Percentiles rank a stretch among this genome's conserved stretches.
These are phyloP conservation scores for Dipodomys spectabilis DNA, from an alignment of 2,113 vertebrate species.

Conservation along the genomic window DNA sequence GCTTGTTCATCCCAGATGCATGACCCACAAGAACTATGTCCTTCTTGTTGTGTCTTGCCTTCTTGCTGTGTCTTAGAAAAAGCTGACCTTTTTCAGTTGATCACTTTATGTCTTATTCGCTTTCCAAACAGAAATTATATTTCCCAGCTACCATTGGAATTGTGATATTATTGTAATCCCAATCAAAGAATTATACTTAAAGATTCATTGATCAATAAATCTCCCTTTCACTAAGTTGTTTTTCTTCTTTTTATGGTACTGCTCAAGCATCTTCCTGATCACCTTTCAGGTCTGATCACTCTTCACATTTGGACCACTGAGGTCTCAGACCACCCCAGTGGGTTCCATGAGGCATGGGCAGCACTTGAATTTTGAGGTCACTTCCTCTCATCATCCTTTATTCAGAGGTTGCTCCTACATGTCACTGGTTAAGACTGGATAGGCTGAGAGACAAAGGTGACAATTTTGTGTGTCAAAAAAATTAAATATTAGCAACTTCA, in stretches of 20 bases:
- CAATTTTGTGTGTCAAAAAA: not conserved
- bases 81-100: not conserved
- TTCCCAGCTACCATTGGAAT: not conserved
- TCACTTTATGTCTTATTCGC: not conserved
- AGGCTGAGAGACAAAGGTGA: not conserved
- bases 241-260: not conserved
- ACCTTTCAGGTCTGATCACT: not conserved
- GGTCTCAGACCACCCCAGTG: not conserved
- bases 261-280: not conserved
- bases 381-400: not conserved
- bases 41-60: not conserved
- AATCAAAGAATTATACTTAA: constrained; percentile 21
- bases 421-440: not conserved
- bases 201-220: not conserved
- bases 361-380: not conserved
- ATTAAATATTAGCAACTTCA: not conserved
- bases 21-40: not conserved
- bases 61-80: not conserved
- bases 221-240: not conserved
- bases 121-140: constrained; percentile 30
- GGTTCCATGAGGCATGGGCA: not conserved
- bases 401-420: not conserved
- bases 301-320: not conserved
- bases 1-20: not conserved
- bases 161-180: not conserved